Evolutionary conservation across 2,113 vertebrate species (phyloP).

Genomic region (Loxodonta africana): DNA sequence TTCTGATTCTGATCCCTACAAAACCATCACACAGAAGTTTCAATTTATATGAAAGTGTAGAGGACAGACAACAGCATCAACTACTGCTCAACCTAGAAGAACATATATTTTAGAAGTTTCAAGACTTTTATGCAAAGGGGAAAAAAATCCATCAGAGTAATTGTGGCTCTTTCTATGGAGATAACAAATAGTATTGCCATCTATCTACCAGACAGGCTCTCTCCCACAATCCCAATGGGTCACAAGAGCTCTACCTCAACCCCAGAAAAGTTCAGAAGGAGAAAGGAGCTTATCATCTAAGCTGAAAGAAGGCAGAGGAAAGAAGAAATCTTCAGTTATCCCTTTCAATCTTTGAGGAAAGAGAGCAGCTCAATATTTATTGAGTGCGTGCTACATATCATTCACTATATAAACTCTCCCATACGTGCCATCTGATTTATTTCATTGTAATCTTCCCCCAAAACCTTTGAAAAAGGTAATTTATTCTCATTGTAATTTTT

Average conservation of each 20-base stretch:
- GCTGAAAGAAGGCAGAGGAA: not conserved
- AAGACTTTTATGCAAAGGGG: not conserved
- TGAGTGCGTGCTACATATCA: not conserved
- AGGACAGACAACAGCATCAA: not conserved
- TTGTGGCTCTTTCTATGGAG: not conserved
- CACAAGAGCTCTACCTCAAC: not conserved
- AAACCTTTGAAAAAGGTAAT: not conserved
- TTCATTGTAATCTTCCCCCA: constrained; percentile 35
- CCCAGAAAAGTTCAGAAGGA: not conserved
- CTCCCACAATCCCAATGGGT: not conserved
- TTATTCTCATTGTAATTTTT: not conserved
- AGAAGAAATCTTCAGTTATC: not conserved
- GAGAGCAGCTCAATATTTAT: not conserved
- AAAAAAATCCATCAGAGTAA: not conserved
- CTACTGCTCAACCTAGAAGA: not conserved
- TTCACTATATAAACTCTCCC: not conserved
- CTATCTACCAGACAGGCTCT: not conserved
- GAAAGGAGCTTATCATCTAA: not conserved
- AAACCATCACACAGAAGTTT: not conserved
- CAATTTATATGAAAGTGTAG: not conserved
- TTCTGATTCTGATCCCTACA: not conserved
- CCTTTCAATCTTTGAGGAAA: not conserved
- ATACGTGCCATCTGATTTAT: not conserved
- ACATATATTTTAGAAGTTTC: not conserved
- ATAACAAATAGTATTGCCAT: not conserved